Evolutionary conservation across 2,888 invertebrate species (phyloP), one percentile per base, ranked within the genome.

Genomic region (Chloromyia formosa): DNA sequence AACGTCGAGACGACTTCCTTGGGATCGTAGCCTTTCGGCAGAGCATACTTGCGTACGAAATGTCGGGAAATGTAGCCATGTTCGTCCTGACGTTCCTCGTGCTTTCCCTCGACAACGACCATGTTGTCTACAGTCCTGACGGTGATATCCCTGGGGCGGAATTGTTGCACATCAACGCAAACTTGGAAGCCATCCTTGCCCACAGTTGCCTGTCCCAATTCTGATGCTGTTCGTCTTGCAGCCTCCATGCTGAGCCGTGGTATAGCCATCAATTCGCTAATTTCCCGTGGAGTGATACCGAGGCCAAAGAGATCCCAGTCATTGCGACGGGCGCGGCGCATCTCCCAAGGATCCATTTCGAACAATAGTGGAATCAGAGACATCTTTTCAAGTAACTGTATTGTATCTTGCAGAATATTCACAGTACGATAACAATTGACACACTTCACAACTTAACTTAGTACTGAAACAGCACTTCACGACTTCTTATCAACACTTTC

Each of bases 11-110:
- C 88, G 2, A 95, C 89, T 79, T 91, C 90, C 5, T 90, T 88
- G 2, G 91, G 88, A 75, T 94, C 92, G 79, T 91, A 90, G 56
- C 89, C 90, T 60, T 88, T 84, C 3, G 93, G 93, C n/a, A 93
- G 83, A 78, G 90, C 85, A 82, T 93, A 93, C 75, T 88, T 88
- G 74, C 95, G 88, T 1, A 88, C 88, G 83, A 95, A 95, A 83
- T 94, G 94, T 56, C 95, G 88, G 7, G 94, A 92, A 75, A 95
- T 91, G 82, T 86, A 91, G 0, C 94, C 94, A 79, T 92, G 91
- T 56, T 90, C 89, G 78, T 93, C 92, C 54, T 89, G 87, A 77
- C 89, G 89, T 79, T 92, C 92, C 80, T 91, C 91, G 81, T 92
- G 92, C 80, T 90, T 91, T 9, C 90, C 93, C 81, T 93, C 91